Conservation (phyloP, 1,140 invertebrate species). For the Saccostrea glomerata region DNA sequence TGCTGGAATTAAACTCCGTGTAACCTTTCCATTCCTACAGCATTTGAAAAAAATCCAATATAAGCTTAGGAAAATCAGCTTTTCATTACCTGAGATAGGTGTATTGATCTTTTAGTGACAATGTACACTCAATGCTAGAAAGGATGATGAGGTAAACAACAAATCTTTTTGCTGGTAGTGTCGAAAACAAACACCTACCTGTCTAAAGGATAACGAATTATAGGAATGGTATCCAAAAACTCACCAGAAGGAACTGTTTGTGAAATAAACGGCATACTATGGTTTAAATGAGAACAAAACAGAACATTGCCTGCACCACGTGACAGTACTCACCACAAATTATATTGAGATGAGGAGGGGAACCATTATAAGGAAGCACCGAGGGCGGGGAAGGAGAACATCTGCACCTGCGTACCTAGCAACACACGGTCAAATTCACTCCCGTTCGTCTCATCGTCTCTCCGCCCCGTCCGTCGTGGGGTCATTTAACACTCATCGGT, state of each 20-base stretch:
- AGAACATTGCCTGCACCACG: too few species aligned
- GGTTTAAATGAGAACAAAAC: too few species aligned
- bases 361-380: constrained; percentile 39
- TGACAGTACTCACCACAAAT: background rate
- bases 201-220: background rate
- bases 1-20: background rate
- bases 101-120: background rate
- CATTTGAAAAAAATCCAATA: background rate
- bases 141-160: background rate
- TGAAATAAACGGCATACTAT: background rate
- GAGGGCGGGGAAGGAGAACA: constrained; percentile 27
- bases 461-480: constrained; percentile 26
- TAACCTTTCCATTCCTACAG: background rate
- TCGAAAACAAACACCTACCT: background rate
- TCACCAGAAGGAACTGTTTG: background rate
- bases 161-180: background rate
- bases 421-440: constrained; percentile 31
- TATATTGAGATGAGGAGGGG: constrained; percentile 18
- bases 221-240: background rate
- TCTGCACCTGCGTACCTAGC: constrained; percentile 42
- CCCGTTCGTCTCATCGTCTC: background rate
- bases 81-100: background rate
- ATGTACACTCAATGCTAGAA: background rate
- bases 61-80: background rate
- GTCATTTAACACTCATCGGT: background rate